A percentile compares a stretch with the other conserved stretches of the same genome.
Evolutionary conservation across 2,888 invertebrate genomes (phyloP).

Genomic region (Lasioglossum oenotherae): DNA sequence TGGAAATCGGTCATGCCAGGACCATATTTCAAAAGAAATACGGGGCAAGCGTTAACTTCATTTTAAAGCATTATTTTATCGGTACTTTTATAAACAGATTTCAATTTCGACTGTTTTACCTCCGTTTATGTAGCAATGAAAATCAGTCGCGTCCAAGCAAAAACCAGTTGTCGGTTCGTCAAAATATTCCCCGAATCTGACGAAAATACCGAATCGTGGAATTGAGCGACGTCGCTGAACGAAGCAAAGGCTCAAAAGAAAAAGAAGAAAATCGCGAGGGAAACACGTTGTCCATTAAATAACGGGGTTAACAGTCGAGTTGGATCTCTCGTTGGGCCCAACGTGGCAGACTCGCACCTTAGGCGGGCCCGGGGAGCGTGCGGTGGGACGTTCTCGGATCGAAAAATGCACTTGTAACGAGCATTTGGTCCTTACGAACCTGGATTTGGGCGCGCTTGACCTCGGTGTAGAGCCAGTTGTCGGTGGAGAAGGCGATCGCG

Average conservation of each 20-base stretch:
- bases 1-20: background rate
- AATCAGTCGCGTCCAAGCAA: background rate
- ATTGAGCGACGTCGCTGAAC: background rate
- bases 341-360: conserved; percentile 32
- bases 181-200: background rate
- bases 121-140: too few relatives aligned
- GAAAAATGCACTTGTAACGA: background rate
- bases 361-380: background rate
- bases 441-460: conserved; percentile 95
- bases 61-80: background rate
- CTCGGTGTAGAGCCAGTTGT: conserved; percentile 98
- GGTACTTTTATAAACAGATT: background rate
- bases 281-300: background rate
- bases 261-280: background rate
- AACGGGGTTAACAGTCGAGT: conserved; percentile 27
- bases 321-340: background rate
- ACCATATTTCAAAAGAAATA: too few relatives aligned
- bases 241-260: background rate
- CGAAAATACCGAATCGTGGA: background rate
- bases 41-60: background rate
- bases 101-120: background rate
- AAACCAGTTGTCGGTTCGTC: background rate
- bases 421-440: conserved; percentile 85
- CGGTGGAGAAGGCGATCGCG: conserved; percentile 97
- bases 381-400: too few relatives aligned